These are phyloP conservation scores for Aeoliscus strigatus DNA, from an alignment of 2,797 vertebrate genomes.

Conservation along the genomic window DNA sequence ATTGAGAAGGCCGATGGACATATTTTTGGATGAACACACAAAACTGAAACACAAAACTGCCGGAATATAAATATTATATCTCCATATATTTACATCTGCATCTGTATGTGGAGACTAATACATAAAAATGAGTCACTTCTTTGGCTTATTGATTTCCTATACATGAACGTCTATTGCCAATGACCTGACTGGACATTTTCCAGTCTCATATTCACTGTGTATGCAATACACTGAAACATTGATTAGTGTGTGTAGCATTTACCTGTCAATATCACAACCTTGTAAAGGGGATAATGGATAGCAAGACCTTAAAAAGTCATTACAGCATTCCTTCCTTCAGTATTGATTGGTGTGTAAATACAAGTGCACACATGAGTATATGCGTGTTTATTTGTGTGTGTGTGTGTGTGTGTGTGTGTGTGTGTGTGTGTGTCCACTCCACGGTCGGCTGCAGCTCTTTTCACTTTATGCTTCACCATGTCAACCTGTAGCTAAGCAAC, in stretches of 20 bases:
- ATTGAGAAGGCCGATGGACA: too few relatives aligned
- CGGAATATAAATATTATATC: too few relatives aligned
- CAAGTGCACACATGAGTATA: constrained; percentile 1
- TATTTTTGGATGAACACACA: too few relatives aligned
- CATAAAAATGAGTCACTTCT: constrained; percentile 40
- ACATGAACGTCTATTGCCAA: constrained; percentile 34
- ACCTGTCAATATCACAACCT: constrained; percentile 65
- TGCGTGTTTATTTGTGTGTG: constrained; percentile 3
- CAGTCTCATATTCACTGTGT: constrained; percentile 55
- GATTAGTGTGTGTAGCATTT: constrained; percentile 54
- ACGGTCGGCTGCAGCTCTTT: constrained; percentile 35
- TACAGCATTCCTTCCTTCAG: constrained; percentile 56
- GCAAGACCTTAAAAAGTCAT: constrained; percentile 67
- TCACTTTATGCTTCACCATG: constrained; percentile 17
- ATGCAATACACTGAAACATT: constrained; percentile 53
- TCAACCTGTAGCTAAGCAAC: constrained; percentile 49
- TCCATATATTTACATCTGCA: neutral
- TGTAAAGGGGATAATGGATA: constrained; percentile 62
- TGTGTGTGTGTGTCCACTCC: constrained; percentile 51
- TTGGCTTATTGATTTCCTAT: constrained; percentile 61
- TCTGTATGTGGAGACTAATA: constrained; percentile 21
- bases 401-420: constrained; percentile 12
- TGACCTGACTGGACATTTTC: constrained; percentile 45
- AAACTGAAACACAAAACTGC: neutral
- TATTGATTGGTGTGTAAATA: constrained; percentile 52